These are phyloP conservation scores for Villa cingulata DNA, from an alignment of 2,888 invertebrate species.

Conservation along the genomic window DNA sequence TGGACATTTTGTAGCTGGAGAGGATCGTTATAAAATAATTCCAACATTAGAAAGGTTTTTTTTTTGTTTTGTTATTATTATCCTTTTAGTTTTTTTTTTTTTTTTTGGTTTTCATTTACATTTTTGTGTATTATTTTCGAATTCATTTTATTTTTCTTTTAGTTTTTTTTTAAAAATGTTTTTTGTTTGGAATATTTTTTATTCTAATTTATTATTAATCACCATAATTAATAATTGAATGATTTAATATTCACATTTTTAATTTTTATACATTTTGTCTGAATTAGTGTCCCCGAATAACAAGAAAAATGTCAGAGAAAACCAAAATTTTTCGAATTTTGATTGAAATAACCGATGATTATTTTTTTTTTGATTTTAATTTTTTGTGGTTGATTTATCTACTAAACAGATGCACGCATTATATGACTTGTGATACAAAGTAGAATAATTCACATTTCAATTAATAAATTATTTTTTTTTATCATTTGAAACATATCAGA, in stretches of 20 bases:
- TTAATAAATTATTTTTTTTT: too few relatives aligned
- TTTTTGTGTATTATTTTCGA: not conserved
- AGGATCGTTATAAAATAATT: conserved; percentile 72
- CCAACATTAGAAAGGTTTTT: conserved; percentile 62
- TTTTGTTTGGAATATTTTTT: not conserved
- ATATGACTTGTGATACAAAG: too few relatives aligned
- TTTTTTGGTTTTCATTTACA: not conserved
- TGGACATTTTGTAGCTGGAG: conserved; percentile 98
- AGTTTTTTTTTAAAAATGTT: not conserved
- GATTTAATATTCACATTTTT: not conserved
- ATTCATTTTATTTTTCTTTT: conserved; percentile 1
- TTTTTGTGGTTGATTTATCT: too few relatives aligned
- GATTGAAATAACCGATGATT: too few relatives aligned
- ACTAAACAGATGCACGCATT: too few relatives aligned
- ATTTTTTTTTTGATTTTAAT: too few relatives aligned
- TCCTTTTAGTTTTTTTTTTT: conserved; percentile 5
- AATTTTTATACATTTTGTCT: too few relatives aligned
- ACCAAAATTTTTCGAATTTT: too few relatives aligned
- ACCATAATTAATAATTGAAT: not conserved
- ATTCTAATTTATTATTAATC: not conserved
- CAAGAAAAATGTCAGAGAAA: too few relatives aligned
- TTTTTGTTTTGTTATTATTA: conserved; percentile 1
- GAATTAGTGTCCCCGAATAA: too few relatives aligned
- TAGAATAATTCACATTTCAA: too few relatives aligned
- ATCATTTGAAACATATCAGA: too few relatives aligned